These are phyloP conservation scores for Chloromyia formosa DNA, from an alignment of 2,888 invertebrate species.

Conservation along the genomic window DNA sequence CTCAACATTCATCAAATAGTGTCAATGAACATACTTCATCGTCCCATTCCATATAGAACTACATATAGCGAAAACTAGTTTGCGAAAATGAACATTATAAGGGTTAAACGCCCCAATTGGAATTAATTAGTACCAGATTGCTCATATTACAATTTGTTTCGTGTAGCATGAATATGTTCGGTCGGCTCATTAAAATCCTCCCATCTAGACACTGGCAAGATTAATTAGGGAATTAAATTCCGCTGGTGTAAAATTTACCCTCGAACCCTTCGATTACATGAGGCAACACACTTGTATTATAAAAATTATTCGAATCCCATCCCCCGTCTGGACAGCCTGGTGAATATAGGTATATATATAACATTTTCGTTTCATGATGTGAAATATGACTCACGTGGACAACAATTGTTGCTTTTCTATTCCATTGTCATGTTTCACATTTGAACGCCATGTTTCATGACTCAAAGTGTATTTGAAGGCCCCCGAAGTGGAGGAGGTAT, in stretches of 20 bases:
- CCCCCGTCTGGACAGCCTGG: background rate
- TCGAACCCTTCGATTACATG: background rate
- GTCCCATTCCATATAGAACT: no score
- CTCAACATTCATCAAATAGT: no score
- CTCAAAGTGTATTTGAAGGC: constrained; percentile 17
- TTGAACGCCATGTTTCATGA: constrained; percentile 21
- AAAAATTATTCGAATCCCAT: no score
- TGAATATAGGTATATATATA: background rate
- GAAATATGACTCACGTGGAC: constrained; percentile 39
- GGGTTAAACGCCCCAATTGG: background rate
- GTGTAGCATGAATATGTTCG: background rate
- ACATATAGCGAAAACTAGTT: no score
- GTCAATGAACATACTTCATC: no score
- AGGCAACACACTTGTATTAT: no score
- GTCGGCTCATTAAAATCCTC: background rate
- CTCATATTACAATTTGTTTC: no score
- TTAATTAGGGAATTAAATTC: constrained; percentile 34
- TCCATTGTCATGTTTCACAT: background rate
- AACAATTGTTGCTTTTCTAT: constrained; percentile 24
- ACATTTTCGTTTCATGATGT: background rate
- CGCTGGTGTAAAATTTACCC: constrained; percentile 28
- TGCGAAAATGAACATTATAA: background rate
- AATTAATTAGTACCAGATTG: background rate
- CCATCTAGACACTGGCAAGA: background rate
- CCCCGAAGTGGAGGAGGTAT: background rate